Conservation (phyloP, 2,113 vertebrate species). For the Chaetodon trifascialis region DNA sequence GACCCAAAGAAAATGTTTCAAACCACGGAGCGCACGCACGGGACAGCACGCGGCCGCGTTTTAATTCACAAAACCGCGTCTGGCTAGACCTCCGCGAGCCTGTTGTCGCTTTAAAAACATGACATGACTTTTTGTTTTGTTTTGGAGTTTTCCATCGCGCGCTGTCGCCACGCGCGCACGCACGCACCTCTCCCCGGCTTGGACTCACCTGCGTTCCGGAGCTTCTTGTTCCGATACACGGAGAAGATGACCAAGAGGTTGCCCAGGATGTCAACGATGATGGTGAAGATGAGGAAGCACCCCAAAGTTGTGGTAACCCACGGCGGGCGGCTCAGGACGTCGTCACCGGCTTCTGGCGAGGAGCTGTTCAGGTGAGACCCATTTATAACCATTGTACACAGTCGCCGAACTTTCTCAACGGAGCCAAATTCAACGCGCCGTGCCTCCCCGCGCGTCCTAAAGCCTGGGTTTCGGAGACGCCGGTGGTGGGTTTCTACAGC, state of each 20-base stretch:
- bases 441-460: conserved; percentile 18
- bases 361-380: conserved; percentile 88
- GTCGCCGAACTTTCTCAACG: conserved; percentile 70
- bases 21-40: background rate
- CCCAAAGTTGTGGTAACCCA: conserved; percentile 91
- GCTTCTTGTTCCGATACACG: conserved; percentile 94
- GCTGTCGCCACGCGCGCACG: background rate
- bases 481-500: conserved; percentile 50
- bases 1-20: background rate
- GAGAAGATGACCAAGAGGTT: conserved; percentile 96
- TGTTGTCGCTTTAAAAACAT: conserved; percentile 4
- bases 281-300: conserved; percentile 93
- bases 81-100: rapidly evolving
- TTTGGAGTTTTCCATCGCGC: background rate
- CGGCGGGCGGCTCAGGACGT: conserved; percentile 83
- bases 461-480: conserved; percentile 22
- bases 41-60: background rate
- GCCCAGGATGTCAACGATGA: conserved; percentile 93
- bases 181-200: background rate
- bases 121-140: conserved; percentile 3
- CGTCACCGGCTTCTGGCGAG: conserved; percentile 72
- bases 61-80: background rate
- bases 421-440: conserved; percentile 50
- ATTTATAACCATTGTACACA: conserved; percentile 85
- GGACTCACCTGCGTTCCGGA: conserved; percentile 90